These are phyloP conservation scores for Dryadula phaetusa DNA, from an alignment of 2,888 invertebrate genomes.

Conservation along the genomic window DNA sequence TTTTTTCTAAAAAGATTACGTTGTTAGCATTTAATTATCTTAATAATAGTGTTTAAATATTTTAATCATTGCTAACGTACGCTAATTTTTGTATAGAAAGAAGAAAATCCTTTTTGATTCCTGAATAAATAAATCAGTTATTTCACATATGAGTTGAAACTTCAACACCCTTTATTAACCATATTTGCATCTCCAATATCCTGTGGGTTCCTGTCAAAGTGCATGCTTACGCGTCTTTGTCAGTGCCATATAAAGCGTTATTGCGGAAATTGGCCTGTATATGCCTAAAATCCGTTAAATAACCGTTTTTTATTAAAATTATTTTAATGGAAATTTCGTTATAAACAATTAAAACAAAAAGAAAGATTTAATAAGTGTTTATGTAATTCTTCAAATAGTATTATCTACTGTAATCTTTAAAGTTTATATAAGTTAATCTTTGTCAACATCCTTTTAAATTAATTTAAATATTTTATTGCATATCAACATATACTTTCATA, in stretches of 20 bases:
- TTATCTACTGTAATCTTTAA: not conserved
- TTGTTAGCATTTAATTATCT: too few relatives aligned
- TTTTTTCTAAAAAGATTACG: too few relatives aligned
- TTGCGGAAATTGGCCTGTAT: not conserved
- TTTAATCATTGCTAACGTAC: too few relatives aligned
- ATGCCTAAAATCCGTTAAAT: not conserved
- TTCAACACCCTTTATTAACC: not conserved
- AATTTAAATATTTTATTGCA: too few relatives aligned
- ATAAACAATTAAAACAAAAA: too few relatives aligned
- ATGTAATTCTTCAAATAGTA: not conserved
- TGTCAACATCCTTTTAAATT: not conserved
- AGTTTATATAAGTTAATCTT: not conserved
- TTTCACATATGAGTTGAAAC: not conserved
- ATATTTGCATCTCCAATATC: conserved; percentile 5
- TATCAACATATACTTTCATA: too few relatives aligned
- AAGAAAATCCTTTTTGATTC: too few relatives aligned
- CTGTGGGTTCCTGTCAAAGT: not conserved
- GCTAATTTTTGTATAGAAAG: too few relatives aligned
- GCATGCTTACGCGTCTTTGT: not conserved
- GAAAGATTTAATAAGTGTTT: too few relatives aligned
- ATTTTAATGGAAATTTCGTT: not conserved
- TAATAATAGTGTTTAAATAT: too few relatives aligned
- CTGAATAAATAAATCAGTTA: too few relatives aligned
- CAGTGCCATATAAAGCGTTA: not conserved
- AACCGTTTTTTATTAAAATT: not conserved